Evolutionary conservation across 2,797 vertebrate genomes (phyloP), one percentile per base, ranked within the genome.

Genomic region (Prunella strophiata): DNA sequence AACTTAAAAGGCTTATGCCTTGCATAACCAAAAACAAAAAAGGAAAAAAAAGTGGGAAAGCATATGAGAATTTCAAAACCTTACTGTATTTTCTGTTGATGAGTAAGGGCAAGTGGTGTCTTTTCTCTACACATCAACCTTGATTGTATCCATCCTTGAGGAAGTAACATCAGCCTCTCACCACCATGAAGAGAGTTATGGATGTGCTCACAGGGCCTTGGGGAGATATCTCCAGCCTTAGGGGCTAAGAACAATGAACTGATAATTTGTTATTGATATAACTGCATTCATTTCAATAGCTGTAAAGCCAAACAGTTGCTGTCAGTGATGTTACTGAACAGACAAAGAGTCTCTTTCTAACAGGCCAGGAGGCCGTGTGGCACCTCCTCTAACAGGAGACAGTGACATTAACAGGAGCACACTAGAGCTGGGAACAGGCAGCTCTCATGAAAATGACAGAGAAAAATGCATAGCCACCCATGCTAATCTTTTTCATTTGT

Each of bases 311-410:
- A 84, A 50, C 7, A 48, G 48, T 26, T 79, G 16, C 68, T 85
- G 23, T 55, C 30, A 55, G 23, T 52, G 47, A 8, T 77, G 16
- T 70, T 87, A 34, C 16, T 43, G 43, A 72, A 22, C 25, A 81
- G 36, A 16, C 34, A 36, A 34, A 58, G 30, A 62, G 2, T 48
- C 36, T 70, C 55, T 26, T 36, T 67, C 6, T 58, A 26, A 16
- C 9, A 40, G 10, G 23, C 7, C 18, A 42, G 12, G 16, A 67
- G 40, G 40, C 54, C 1, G 0, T 30, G 72, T 30, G 45, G 21
- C 29, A 26, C 13, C 15, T 42, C 30, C 18, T 57, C 29, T 52
- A 47, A 27, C 3, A 27, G 25, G 17, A 52, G 58, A 34, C 21
- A 5, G 9, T 36, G 26, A 19, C 8, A 2, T 70, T 59, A 42